These are phyloP conservation scores for Apamea sordens DNA, from an alignment of 2,888 invertebrate species.

Conservation along the genomic window DNA sequence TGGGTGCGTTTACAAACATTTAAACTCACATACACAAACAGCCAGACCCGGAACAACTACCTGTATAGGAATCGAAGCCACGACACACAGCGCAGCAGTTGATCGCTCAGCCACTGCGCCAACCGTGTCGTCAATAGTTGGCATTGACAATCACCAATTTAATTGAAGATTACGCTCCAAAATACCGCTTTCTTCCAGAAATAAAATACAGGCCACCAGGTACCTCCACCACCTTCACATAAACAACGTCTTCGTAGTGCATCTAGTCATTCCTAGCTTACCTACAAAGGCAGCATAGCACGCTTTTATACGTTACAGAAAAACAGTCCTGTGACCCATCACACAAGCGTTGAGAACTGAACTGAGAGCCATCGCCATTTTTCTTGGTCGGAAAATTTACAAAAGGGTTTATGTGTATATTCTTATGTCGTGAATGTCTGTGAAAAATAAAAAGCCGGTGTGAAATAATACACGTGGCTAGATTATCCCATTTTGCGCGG, in stretches of 20 bases:
- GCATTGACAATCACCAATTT: not conserved
- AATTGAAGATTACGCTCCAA: not conserved
- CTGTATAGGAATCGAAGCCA: too few relatives aligned
- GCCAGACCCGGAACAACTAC: too few relatives aligned
- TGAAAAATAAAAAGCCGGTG: slow-evolving; percentile 11
- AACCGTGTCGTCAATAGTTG: not conserved
- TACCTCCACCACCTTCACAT: too few relatives aligned
- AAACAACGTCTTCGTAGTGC: not conserved
- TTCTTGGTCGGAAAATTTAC: not conserved
- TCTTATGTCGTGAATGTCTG: not conserved
- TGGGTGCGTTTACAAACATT: too few relatives aligned
- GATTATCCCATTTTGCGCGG: slow-evolving; percentile 14
- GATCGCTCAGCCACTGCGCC: too few relatives aligned
- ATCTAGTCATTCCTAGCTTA: slow-evolving; percentile 10
- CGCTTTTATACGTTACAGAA: not conserved
- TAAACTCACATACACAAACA: too few relatives aligned
- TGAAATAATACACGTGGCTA: slow-evolving; percentile 10
- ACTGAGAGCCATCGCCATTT: not conserved
- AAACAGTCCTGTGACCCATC: not conserved
- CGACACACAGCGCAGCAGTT: too few relatives aligned
- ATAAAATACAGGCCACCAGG: not conserved
- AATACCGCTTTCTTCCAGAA: not conserved
- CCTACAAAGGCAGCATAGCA: not conserved
- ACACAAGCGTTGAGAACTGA: not conserved
- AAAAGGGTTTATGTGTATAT: not conserved